These are phyloP conservation scores for Phenganax marumi DNA, from an alignment of 92 coral and sea anemone genomes.

Conservation along the genomic window DNA sequence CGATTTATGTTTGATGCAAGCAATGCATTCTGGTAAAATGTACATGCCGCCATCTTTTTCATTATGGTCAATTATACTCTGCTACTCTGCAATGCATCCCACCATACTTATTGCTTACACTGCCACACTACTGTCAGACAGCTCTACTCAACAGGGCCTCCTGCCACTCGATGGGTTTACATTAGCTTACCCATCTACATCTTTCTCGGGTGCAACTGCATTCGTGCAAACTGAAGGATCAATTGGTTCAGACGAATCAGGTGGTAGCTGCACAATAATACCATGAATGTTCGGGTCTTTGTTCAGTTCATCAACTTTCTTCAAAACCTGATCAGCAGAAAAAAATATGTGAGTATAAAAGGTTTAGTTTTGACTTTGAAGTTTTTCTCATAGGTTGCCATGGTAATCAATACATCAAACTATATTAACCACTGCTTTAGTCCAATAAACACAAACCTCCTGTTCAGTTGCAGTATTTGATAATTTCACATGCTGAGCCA, in stretches of 20 bases:
- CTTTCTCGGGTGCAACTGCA: slow-evolving; percentile 96
- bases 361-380: neutral
- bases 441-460: slow-evolving; percentile 62
- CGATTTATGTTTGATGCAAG: neutral
- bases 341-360: neutral
- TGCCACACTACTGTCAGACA: neutral
- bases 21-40: neutral
- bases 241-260: slow-evolving; percentile 87
- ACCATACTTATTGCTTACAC: no score
- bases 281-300: slow-evolving; percentile 87
- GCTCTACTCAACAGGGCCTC: neutral
- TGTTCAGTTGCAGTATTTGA: slow-evolving; percentile 80
- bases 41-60: no score
- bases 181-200: slow-evolving; percentile 88
- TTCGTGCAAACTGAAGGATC: slow-evolving; percentile 92
- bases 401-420: no score
- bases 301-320: slow-evolving; percentile 81
- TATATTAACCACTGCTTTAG: neutral
- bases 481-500: slow-evolving; percentile 87
- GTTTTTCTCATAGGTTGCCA: no score
- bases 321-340: slow-evolving; percentile 64
- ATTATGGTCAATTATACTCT: neutral
- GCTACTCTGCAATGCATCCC: no score
- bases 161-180: neutral
- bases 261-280: slow-evolving; percentile 94